phyloP scores from a whole-genome alignment of 2,888 invertebrate genomes.

The Leptinotarsa juncta region DNA sequence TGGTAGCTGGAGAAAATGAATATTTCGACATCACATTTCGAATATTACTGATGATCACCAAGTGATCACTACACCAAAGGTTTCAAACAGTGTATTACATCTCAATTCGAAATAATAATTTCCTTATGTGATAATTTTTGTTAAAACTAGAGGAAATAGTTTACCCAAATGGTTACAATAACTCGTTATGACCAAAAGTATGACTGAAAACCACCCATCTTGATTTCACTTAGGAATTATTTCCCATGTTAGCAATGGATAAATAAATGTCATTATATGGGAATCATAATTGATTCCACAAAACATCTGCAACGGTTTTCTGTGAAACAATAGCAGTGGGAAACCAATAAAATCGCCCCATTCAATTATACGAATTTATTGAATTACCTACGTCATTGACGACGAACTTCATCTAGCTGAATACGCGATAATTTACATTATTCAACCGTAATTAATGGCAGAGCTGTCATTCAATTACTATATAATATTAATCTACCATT shows the following conservation, averaged over 20 bases:
- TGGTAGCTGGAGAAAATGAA: too few relatives aligned
- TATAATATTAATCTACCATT: slow-evolving; percentile 33
- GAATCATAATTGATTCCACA: neutral
- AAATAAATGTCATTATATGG: neutral
- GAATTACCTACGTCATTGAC: slow-evolving; percentile 42
- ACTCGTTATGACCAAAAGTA: too few relatives aligned
- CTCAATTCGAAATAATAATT: too few relatives aligned
- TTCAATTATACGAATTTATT: slow-evolving; percentile 46
- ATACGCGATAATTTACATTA: slow-evolving; percentile 41
- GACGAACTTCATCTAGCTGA: slow-evolving; percentile 36
- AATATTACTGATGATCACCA: too few relatives aligned
- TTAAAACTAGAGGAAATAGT: too few relatives aligned
- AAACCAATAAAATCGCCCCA: neutral
- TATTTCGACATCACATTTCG: too few relatives aligned
- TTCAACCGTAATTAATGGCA: slow-evolving; percentile 34
- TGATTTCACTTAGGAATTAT: too few relatives aligned
- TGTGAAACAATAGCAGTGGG: neutral
- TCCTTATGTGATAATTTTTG: too few relatives aligned
- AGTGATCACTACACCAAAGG: too few relatives aligned
- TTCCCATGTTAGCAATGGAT: neutral
- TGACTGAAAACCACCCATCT: too few relatives aligned
- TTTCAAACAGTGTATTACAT: too few relatives aligned
- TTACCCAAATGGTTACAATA: too few relatives aligned
- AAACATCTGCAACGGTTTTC: slow-evolving; percentile 1
- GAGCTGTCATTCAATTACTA: slow-evolving; percentile 33